Evolutionary conservation across 2,888 invertebrate species (phyloP).

Genomic region (Oscheius sp.): DNA sequence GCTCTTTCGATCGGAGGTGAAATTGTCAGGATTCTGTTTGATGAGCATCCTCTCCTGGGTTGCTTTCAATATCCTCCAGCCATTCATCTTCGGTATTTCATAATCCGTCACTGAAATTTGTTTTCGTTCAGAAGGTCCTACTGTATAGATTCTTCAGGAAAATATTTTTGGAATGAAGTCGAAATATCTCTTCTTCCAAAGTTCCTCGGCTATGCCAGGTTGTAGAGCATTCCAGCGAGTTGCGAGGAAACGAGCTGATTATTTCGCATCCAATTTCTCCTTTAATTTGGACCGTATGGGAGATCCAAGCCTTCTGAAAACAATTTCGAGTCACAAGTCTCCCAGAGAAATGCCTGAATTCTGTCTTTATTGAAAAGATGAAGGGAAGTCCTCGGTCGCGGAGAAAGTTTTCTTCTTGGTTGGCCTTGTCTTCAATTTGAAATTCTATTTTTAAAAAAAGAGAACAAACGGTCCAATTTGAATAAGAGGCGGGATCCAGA

Average conservation of each 20-base stretch:
- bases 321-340: not conserved
- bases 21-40: not conserved
- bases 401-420: not conserved
- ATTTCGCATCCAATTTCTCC: constrained; percentile 3
- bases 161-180: not conserved
- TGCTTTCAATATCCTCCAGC: constrained; percentile 9
- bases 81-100: constrained; percentile 8
- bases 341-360: not conserved
- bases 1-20: not conserved
- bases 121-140: not conserved
- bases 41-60: not conserved
- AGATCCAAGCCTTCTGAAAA: not conserved
- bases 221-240: not conserved
- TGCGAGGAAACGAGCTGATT: constrained; percentile 7
- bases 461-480: not conserved
- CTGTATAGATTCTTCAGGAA: constrained; percentile 1
- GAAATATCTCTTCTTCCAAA: not conserved
- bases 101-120: constrained; percentile 18
- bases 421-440: not conserved
- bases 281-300: not conserved
- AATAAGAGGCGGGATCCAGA: constrained; percentile 6
- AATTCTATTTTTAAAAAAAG: not conserved
- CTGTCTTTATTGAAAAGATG: not conserved
- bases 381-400: not conserved
- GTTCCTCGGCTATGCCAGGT: not conserved